Conservation (phyloP, 1,140 invertebrate genomes). For the Neuroterus valhalla region DNA sequence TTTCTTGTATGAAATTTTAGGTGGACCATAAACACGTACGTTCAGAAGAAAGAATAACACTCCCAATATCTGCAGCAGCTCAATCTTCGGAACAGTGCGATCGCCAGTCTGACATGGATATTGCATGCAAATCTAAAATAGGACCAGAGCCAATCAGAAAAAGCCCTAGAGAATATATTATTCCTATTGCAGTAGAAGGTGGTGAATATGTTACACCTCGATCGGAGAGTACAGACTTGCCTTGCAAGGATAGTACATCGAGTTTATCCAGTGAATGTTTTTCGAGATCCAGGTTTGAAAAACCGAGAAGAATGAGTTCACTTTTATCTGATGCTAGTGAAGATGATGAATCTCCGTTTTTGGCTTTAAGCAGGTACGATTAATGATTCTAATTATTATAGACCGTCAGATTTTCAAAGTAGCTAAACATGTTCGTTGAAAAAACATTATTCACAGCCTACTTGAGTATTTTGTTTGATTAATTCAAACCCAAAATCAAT, state of each 20-base stretch:
- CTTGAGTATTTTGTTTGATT: no score
- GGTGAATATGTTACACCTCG: constrained; percentile 89
- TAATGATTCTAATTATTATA: constrained; percentile 4
- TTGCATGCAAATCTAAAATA: constrained; percentile 72
- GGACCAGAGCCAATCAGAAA: constrained; percentile 87
- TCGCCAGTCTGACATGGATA: constrained; percentile 82
- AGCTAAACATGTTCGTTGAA: no score
- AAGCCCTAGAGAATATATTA: constrained; percentile 91
- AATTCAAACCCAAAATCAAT: no score
- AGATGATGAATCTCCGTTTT: constrained; percentile 79
- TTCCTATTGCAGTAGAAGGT: constrained; percentile 92
- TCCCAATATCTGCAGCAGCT: background rate
- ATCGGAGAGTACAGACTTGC: constrained; percentile 84
- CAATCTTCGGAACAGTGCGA: constrained; percentile 59
- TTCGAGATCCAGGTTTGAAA: constrained; percentile 68
- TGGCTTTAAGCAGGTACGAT: constrained; percentile 72
- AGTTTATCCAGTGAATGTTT: constrained; percentile 57
- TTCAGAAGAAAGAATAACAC: background rate
- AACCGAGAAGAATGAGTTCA: constrained; percentile 69
- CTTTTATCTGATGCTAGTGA: constrained; percentile 79
- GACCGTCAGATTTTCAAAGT: no score
- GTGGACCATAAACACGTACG: background rate
- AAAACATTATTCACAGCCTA: no score
- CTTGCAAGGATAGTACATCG: constrained; percentile 77
- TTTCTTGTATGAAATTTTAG: constrained; percentile 1